phyloP scores from a whole-genome alignment of 2,888 invertebrate species.

The Drosophila mayaguana region DNA sequence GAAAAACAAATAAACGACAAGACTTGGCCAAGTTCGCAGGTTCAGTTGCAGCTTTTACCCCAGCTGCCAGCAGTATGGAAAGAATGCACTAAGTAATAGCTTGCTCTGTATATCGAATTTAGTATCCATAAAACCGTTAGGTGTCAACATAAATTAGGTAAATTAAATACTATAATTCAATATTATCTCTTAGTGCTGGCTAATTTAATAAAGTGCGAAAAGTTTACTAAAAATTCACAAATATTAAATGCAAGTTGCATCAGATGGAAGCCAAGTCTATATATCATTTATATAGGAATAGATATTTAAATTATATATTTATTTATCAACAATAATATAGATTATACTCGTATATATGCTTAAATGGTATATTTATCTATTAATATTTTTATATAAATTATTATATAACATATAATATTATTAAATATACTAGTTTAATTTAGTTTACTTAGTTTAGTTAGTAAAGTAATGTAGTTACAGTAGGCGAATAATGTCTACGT shows the following conservation, averaged over 20 bases:
- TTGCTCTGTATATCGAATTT: neutral
- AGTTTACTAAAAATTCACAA: neutral
- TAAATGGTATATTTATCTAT: no score
- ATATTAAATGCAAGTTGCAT: neutral
- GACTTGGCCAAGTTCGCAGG: conserved; percentile 38
- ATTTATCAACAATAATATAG: no score
- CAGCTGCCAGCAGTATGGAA: conserved; percentile 25
- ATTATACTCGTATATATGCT: no score
- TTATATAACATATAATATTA: no score
- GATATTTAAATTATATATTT: neutral
- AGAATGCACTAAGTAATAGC: conserved; percentile 13
- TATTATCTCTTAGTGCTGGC: neutral
- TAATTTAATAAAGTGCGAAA: neutral
- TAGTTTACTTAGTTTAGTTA: no score
- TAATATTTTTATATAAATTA: no score
- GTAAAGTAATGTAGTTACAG: no score
- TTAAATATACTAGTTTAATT: no score
- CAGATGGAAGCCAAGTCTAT: no score
- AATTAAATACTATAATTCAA: neutral
- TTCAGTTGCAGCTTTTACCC: conserved; percentile 12
- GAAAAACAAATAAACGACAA: conserved; percentile 1
- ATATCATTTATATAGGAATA: neutral
- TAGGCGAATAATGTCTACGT: no score
- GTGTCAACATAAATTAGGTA: neutral
- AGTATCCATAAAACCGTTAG: neutral